Evolutionary conservation across 2,888 invertebrate species (phyloP), one percentile per base, ranked within the genome.

Genomic region (Julus scanicus): DNA sequence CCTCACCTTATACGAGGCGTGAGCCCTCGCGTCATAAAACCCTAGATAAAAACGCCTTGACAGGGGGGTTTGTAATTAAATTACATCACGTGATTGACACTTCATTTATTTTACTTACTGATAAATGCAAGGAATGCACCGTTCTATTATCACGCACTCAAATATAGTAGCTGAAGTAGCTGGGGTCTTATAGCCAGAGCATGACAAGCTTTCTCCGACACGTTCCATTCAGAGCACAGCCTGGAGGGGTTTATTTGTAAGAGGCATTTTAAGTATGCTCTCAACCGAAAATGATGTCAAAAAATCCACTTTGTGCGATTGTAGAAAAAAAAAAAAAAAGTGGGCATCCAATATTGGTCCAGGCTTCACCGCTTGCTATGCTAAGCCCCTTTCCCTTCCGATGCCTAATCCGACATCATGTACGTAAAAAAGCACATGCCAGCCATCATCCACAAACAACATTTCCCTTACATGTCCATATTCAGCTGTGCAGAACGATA

Each of bases 11-110:
- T 20, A 63, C 63, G 15, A 80, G 80, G 80, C 80, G 80, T 80
- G 80, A 80, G 80, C 13, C 37, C 80, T 37, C 80, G 37, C 29
- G 37, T 80, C 80, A 37, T 80, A 80, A 63, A 63, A 63, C 63
- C 6, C 8, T 63, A 63, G 63, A 63, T 63, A 63, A 80, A 80
- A 80, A 37, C 29, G 80, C 80, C 13, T 80, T 37, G 80, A 80
- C 80, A 20, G n/a, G 63, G 63, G 20, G 80, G 37, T 80, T 1
- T 37, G 80, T 80, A 80, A 80, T 80, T 80, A 80, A 80, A 80
- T 80, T 80, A 80, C 80, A 80, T 80, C 80, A 80, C 80, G 80
- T 80, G 80, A 80, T 80, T 80, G 80, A 80, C 80, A 80, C 80
- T 80, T 80, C 80, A 80, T 80, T 80, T 80, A 80, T 80, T 80